These are phyloP conservation scores for Gadus macrocephalus DNA, from an alignment of 2,113 vertebrate species.

Conservation along the genomic window DNA sequence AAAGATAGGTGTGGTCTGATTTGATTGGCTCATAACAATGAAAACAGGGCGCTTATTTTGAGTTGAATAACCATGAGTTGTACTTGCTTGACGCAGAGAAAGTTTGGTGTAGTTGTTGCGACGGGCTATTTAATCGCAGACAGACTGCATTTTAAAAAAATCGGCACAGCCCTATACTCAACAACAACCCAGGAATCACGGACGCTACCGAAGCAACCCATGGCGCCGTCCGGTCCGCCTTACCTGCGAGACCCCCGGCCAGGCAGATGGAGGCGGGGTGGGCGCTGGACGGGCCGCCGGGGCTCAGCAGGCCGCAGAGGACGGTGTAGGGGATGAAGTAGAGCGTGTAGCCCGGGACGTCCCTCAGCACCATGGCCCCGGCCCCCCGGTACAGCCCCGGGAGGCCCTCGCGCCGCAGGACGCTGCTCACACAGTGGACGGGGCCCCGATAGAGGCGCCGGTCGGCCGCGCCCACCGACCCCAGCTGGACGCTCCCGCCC, in stretches of 20 bases:
- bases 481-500: slow-evolving; percentile 50
- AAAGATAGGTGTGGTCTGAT: no score
- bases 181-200: no score
- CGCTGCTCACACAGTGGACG: slow-evolving; percentile 84
- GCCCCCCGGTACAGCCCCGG: slow-evolving; percentile 84
- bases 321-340: slow-evolving; percentile 91
- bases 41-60: no score
- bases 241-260: slow-evolving; percentile 91
- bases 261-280: slow-evolving; percentile 80
- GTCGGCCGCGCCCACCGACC: slow-evolving; percentile 46
- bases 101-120: no score
- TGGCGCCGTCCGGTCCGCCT: not conserved
- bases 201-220: no score
- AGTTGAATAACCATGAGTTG: no score
- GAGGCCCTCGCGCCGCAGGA: slow-evolving; percentile 83
- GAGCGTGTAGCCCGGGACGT: slow-evolving; percentile 87
- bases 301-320: slow-evolving; percentile 79
- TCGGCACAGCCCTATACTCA: no score
- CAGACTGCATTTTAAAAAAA: no score
- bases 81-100: no score
- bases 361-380: slow-evolving; percentile 87
- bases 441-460: slow-evolving; percentile 79
- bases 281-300: slow-evolving; percentile 64
- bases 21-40: no score
- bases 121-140: no score